Evolutionary conservation across 2,888 invertebrate species (phyloP).

Genomic region (Leucoptera coffeella): DNA sequence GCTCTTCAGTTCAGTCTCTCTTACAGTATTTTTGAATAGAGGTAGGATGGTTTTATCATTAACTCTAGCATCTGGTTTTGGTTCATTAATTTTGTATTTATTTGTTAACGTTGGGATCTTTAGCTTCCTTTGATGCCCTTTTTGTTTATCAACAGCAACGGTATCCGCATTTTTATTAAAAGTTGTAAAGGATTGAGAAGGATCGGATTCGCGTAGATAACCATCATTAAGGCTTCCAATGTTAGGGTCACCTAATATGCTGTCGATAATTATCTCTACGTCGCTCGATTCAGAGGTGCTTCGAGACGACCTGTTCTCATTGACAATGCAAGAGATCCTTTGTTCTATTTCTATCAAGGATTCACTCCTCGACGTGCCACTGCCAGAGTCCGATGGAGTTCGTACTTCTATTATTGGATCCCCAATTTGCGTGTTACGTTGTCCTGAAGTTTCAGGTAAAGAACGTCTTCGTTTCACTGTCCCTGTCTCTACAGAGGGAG

Average conservation of each 20-base stretch:
- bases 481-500: constrained; percentile 63
- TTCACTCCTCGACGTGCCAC: constrained; percentile 30
- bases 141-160: constrained; percentile 15
- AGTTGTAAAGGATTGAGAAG: too few species aligned
- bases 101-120: constrained; percentile 27
- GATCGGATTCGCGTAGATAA: too few species aligned
- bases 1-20: too few species aligned
- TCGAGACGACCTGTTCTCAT: constrained; percentile 40
- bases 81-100: too few species aligned
- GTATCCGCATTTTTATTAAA: constrained; percentile 23
- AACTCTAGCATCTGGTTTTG: too few species aligned
- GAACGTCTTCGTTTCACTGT: constrained; percentile 64
- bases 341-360: constrained; percentile 37
- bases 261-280: constrained; percentile 32
- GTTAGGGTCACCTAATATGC: constrained; percentile 21
- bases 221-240: too few species aligned
- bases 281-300: constrained; percentile 43
- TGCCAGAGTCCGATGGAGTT: constrained; percentile 38
- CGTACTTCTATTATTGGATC: constrained; percentile 29
- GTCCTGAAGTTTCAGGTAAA: constrained; percentile 32
- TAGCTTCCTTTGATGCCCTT: constrained; percentile 22
- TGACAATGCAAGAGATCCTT: constrained; percentile 42
- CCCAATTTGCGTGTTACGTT: constrained; percentile 13
- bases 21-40: too few species aligned
- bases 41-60: too few species aligned